Percentiles rank a stretch among this genome's conserved stretches.
Conservation (phyloP, 2,113 vertebrate species). For the Solenodon paradoxus region DNA sequence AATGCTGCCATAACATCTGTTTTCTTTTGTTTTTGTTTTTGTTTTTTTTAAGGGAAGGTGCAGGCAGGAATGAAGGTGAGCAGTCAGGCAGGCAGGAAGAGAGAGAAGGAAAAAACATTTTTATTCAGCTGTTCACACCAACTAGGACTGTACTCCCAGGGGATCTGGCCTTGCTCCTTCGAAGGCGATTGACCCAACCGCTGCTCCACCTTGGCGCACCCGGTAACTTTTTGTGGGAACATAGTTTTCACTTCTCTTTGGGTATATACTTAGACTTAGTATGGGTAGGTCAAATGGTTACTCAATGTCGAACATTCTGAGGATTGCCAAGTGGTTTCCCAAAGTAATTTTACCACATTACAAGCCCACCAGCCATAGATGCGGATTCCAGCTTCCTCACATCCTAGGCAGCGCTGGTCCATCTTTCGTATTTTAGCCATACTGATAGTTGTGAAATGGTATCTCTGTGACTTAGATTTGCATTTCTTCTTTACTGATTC, state of each 20-base stretch:
- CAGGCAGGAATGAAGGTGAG: too few species aligned
- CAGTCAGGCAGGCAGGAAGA: too few species aligned
- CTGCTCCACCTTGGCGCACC: too few species aligned
- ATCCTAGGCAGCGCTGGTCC: neutral
- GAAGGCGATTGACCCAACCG: too few species aligned
- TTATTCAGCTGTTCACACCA: too few species aligned
- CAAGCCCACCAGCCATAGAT: neutral
- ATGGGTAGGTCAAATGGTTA: neutral
- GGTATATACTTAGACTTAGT: neutral
- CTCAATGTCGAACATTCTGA: neutral
- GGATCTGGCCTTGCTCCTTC: too few species aligned
- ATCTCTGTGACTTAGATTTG: neutral
- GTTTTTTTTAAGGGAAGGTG: too few species aligned
- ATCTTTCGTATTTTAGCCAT: neutral
- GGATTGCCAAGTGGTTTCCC: neutral
- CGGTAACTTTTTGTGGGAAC: too few species aligned
- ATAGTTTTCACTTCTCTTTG: neutral
- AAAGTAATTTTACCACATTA: neutral
- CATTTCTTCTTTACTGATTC: neutral
- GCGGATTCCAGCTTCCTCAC: neutral
- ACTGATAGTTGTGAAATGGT: neutral
- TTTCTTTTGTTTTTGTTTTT: too few species aligned
- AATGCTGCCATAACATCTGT: too few species aligned
- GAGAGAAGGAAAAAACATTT: too few species aligned
- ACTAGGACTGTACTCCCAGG: too few species aligned